Percentiles rank a stretch among this genome's conserved stretches.
Conservation (phyloP, 2,113 vertebrate species). For the Desmodus rotundus region DNA sequence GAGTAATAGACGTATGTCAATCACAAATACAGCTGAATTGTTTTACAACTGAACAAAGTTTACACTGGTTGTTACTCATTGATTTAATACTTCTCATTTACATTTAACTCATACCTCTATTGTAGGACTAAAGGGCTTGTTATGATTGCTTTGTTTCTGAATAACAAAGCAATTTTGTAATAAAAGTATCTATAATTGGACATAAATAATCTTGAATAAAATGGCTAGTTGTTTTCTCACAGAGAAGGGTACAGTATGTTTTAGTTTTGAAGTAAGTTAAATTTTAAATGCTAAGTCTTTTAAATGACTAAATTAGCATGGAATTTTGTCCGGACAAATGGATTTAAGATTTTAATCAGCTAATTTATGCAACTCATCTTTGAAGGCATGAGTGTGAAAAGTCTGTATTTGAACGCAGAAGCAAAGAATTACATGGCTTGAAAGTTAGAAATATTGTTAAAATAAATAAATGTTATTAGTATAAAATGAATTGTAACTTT, state of each 20-base stretch:
- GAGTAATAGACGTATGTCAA: neutral
- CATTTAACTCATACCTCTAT: neutral
- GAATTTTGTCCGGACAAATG: neutral
- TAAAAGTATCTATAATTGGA: neutral
- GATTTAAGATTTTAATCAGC: neutral
- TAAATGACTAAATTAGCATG: neutral
- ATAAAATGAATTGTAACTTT: neutral
- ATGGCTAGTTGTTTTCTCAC: neutral
- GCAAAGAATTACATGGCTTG: neutral
- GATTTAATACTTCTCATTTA: neutral
- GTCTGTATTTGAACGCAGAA: neutral
- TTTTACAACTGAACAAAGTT: neutral
- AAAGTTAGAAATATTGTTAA: neutral
- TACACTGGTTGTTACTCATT: neutral
- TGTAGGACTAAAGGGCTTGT: neutral
- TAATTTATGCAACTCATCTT: neutral
- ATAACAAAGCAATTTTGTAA: neutral
- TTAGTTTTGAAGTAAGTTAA: slow-evolving; percentile 18
- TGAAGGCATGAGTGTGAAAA: neutral
- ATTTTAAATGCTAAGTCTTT: neutral
- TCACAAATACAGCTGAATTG: neutral
- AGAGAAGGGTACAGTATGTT: neutral
- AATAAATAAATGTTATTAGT: neutral
- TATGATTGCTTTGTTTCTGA: neutral
- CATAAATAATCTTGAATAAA: neutral